phyloP scores from a whole-genome alignment of 2,888 invertebrate species.

The Candidula unifasciata region DNA sequence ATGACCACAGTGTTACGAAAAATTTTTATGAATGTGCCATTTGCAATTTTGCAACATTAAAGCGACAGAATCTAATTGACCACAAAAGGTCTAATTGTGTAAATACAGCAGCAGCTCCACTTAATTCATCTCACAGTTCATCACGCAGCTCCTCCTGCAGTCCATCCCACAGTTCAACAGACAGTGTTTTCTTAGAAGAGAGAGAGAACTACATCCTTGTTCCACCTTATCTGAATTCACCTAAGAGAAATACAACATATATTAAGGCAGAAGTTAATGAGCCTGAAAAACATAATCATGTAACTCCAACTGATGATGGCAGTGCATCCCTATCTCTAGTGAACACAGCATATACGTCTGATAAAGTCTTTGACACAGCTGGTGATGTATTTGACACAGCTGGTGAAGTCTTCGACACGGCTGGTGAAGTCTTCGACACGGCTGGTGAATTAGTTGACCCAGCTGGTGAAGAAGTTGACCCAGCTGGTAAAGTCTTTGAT shows the following conservation, averaged over 20 bases:
- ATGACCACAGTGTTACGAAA: slow-evolving; percentile 65
- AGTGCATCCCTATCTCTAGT: not conserved
- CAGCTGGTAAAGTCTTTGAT: slow-evolving; percentile 27
- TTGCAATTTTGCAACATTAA: slow-evolving; percentile 73
- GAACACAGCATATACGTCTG: slow-evolving; percentile 36
- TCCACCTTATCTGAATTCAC: too few relatives aligned
- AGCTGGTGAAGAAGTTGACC: too few relatives aligned
- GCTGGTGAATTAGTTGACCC: too few relatives aligned
- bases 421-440: too few relatives aligned
- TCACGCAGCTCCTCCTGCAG: slow-evolving; percentile 55
- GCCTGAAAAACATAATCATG: slow-evolving; percentile 60
- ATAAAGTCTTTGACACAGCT: slow-evolving; percentile 19
- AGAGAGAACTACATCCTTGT: not conserved
- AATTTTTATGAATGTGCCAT: slow-evolving; percentile 72
- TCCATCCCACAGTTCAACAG: slow-evolving; percentile 26
- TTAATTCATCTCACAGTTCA: not conserved
- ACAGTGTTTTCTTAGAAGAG: slow-evolving; percentile 54
- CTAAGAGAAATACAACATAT: not conserved
- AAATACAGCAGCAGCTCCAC: slow-evolving; percentile 35
- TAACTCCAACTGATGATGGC: slow-evolving; percentile 25
- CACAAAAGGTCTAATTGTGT: slow-evolving; percentile 70
- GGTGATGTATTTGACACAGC: too few relatives aligned
- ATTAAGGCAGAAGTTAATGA: slow-evolving; percentile 56
- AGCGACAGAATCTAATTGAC: slow-evolving; percentile 71
- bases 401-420: too few relatives aligned